Conservation (phyloP, 1,140 invertebrate genomes). For the Xylocopa sonorina region DNA sequence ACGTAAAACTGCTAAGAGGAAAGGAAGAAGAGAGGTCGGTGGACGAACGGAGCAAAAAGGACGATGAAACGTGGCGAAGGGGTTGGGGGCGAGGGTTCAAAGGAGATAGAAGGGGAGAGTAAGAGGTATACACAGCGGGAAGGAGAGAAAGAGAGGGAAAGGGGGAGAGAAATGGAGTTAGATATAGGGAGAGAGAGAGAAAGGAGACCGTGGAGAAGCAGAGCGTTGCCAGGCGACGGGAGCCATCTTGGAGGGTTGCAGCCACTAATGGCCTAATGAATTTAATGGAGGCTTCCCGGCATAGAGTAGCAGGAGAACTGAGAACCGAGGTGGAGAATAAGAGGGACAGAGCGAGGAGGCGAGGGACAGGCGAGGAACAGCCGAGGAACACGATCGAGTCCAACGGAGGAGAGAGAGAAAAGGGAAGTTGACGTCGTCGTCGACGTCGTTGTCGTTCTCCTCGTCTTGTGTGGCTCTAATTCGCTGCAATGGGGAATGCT, state of each 20-base stretch:
- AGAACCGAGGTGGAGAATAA: slow-evolving; percentile 65
- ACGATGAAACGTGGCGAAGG: not conserved
- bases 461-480: slow-evolving; percentile 52
- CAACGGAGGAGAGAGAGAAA: slow-evolving; percentile 27
- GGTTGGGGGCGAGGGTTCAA: not conserved
- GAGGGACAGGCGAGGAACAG: no score
- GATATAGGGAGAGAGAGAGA: slow-evolving; percentile 1
- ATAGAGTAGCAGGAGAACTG: slow-evolving; percentile 74
- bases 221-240: slow-evolving; percentile 80
- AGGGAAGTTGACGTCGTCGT: slow-evolving; percentile 36
- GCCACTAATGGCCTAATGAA: slow-evolving; percentile 83
- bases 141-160: not conserved
- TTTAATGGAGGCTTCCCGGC: slow-evolving; percentile 81
- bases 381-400: not conserved
- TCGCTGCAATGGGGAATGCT: slow-evolving; percentile 35
- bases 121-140: slow-evolving; percentile 16
- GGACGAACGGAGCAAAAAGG: slow-evolving; percentile 12
- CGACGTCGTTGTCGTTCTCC: slow-evolving; percentile 30
- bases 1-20: slow-evolving; percentile 30
- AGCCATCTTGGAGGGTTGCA: slow-evolving; percentile 82
- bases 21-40: slow-evolving; percentile 26
- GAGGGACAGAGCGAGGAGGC: slow-evolving; percentile 61
- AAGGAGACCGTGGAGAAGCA: slow-evolving; percentile 56
- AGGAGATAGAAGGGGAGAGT: slow-evolving; percentile 33
- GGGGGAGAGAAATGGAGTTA: slow-evolving; percentile 2